These are phyloP conservation scores for Linhomoeus sp. DNA, from an alignment of 2,888 invertebrate species.

Conservation along the genomic window DNA sequence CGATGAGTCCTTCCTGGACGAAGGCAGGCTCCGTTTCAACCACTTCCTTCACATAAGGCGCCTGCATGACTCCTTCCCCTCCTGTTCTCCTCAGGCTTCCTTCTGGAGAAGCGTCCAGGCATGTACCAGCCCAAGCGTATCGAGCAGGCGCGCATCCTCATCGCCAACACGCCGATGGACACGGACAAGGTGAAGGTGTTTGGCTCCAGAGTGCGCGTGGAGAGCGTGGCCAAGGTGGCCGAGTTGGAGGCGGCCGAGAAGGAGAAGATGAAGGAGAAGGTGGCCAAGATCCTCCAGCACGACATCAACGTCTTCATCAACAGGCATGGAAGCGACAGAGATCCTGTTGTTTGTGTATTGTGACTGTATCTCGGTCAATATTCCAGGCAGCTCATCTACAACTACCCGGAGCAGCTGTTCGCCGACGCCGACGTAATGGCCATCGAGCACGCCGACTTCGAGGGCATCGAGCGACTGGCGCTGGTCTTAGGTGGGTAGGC, in stretches of 20 bases:
- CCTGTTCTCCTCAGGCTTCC: constrained; percentile 41
- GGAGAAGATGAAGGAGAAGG: constrained; percentile 99
- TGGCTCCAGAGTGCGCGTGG: constrained; percentile 58
- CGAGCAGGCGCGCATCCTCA: constrained; percentile 83
- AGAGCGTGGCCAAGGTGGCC: constrained; percentile 55
- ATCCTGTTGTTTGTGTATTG: not conserved
- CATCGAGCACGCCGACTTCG: constrained; percentile 98
- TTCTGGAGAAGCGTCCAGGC: constrained; percentile 86
- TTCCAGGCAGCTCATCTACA: constrained; percentile 82
- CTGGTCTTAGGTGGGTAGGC: constrained; percentile 56
- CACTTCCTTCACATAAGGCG: not conserved
- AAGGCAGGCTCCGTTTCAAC: constrained; percentile 28
- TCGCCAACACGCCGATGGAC: constrained; percentile 99
- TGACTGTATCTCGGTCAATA: not conserved
- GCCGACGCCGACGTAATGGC: constrained; percentile 97
- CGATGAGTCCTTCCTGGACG: constrained; percentile 82
- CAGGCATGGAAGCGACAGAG: constrained; percentile 38
- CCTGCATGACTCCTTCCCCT: not conserved
- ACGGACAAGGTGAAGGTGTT: constrained; percentile 94
- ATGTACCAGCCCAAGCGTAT: constrained; percentile 88
- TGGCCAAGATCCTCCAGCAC: constrained; percentile 78
- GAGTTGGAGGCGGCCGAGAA: constrained; percentile 93
- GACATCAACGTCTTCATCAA: constrained; percentile 95
- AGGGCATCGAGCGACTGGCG: constrained; percentile 89
- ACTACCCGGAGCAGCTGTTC: constrained; percentile 97